Conservation (phyloP, 2,888 invertebrate species). For the Drosophila macrospina region DNA sequence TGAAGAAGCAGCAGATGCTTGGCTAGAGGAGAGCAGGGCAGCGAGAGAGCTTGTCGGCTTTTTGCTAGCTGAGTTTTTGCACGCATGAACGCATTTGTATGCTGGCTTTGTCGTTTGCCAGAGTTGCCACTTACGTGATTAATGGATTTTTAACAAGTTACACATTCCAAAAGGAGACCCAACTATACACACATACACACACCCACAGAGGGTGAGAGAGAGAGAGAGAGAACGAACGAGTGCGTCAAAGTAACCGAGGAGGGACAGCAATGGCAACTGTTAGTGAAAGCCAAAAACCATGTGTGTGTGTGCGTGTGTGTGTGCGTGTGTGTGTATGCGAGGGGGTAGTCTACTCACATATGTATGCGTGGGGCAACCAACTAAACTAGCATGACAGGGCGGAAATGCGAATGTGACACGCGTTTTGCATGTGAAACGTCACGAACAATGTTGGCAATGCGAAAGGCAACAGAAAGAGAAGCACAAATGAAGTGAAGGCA, state of each 20-base stretch:
- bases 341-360: slow-evolving; percentile 6
- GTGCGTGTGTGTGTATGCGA: slow-evolving; percentile 33
- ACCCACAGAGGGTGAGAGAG: slow-evolving; percentile 41
- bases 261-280: slow-evolving; percentile 58
- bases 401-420: slow-evolving; percentile 82
- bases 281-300: slow-evolving; percentile 70
- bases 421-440: slow-evolving; percentile 82
- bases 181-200: slow-evolving; percentile 44
- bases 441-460: slow-evolving; percentile 65
- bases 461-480: slow-evolving; percentile 11
- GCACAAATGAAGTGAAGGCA: slow-evolving; percentile 7
- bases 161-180: slow-evolving; percentile 62
- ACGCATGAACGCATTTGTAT: slow-evolving; percentile 82
- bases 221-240: slow-evolving; percentile 16
- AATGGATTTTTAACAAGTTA: slow-evolving; percentile 83
- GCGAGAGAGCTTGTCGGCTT: slow-evolving; percentile 58
- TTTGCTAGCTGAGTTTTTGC: slow-evolving; percentile 66
- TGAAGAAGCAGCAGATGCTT: neutral
- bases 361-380: slow-evolving; percentile 42
- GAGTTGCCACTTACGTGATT: slow-evolving; percentile 82
- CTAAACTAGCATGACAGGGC: slow-evolving; percentile 80
- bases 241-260: slow-evolving; percentile 75
- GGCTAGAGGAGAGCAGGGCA: neutral
- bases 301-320: slow-evolving; percentile 30
- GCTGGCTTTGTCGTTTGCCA: slow-evolving; percentile 79